Conservation (phyloP, 2,888 invertebrate species). For the Dusona sp. region DNA sequence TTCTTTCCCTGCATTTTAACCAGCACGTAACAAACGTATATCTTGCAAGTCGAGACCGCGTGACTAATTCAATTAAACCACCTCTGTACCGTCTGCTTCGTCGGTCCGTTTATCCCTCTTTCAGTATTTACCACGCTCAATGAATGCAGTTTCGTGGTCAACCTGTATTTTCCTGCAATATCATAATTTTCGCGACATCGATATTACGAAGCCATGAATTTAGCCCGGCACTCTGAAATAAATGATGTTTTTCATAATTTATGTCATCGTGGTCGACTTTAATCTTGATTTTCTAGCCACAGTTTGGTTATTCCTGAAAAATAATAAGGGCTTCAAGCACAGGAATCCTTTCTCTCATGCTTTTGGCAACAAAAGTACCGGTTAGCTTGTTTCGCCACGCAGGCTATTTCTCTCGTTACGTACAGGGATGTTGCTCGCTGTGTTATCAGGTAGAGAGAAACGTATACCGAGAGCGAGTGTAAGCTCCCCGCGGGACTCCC, state of each 20-base stretch:
- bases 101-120: conserved; percentile 10
- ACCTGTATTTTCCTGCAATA: conserved; percentile 5
- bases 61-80: conserved; percentile 65
- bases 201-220: neutral
- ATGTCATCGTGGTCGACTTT: neutral
- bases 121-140: conserved; percentile 5
- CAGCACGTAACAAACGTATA: neutral
- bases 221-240: too few species aligned
- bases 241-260: neutral
- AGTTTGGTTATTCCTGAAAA: neutral
- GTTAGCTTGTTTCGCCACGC: neutral
- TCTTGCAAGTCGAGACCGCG: conserved; percentile 36
- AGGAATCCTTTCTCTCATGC: neutral
- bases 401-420: neutral
- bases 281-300: neutral
- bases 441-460: conserved; percentile 9
- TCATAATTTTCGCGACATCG: neutral
- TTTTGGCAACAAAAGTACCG: neutral
- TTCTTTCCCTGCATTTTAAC: conserved; percentile 18
- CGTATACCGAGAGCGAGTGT: neutral
- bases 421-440: neutral
- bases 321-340: neutral
- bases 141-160: too few species aligned
- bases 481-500: conserved; percentile 74
- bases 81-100: conserved; percentile 4